Conservation (phyloP, 2,888 invertebrate species). For the Luperina nickerlii region DNA sequence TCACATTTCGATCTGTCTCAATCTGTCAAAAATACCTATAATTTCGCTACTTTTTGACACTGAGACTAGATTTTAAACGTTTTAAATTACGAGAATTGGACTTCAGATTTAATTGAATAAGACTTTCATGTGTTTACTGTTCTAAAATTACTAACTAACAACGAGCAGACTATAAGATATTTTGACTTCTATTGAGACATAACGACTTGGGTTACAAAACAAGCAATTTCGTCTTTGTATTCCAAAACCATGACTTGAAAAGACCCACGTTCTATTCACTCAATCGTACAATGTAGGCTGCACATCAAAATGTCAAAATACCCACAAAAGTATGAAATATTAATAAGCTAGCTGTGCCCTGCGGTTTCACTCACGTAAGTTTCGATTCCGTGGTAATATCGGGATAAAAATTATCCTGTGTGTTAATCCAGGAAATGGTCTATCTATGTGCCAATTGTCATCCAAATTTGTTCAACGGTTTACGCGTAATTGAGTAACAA, state of each 20-base stretch:
- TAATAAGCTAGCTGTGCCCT: background rate
- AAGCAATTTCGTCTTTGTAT: conserved; percentile 18
- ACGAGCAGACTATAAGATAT: background rate
- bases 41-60: too few relatives aligned
- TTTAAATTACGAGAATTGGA: too few relatives aligned
- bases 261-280: conserved; percentile 8
- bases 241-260: conserved; percentile 10
- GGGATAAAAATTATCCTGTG: too few relatives aligned
- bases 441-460: too few relatives aligned
- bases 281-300: conserved; percentile 30
- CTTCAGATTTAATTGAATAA: background rate
- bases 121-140: background rate
- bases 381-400: too few relatives aligned
- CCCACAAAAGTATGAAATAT: conserved; percentile 6
- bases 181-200: background rate
- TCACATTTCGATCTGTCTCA: too few relatives aligned
- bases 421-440: too few relatives aligned
- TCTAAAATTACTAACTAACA: conserved; percentile 6
- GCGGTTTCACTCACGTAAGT: too few relatives aligned
- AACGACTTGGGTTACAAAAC: background rate
- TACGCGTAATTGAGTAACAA: too few relatives aligned
- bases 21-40: too few relatives aligned
- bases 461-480: too few relatives aligned
- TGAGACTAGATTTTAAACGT: too few relatives aligned
- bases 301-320: conserved; percentile 28